phyloP scores from a whole-genome alignment of 2,797 vertebrate species.

The Onychomys arenicola region DNA sequence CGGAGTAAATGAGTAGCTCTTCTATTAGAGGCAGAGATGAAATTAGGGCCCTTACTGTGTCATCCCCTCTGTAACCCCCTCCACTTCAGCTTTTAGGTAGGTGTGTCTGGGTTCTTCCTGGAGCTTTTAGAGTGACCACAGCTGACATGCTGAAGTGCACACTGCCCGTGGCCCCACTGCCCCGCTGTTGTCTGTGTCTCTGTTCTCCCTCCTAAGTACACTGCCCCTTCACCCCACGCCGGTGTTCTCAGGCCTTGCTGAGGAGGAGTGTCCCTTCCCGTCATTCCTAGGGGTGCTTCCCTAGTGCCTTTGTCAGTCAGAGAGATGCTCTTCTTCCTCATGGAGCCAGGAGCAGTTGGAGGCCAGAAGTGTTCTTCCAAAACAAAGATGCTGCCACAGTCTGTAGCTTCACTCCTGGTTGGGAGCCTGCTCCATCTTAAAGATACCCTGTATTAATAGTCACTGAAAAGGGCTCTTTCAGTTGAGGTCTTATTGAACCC shows the following conservation, averaged over 20 bases:
- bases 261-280: neutral
- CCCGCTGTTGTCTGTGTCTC: neutral
- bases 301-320: neutral
- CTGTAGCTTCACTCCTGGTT: neutral
- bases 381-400: neutral
- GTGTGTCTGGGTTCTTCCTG: neutral
- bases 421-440: neutral
- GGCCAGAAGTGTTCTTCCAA: neutral
- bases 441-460: neutral
- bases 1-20: neutral
- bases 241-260: neutral
- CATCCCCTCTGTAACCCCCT: neutral
- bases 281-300: neutral
- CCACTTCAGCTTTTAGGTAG: neutral
- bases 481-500: neutral
- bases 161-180: neutral
- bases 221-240: neutral
- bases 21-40: neutral
- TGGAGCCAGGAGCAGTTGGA: neutral
- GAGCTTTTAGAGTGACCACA: neutral
- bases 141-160: neutral
- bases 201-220: no score
- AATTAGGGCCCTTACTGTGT: neutral
- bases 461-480: neutral
- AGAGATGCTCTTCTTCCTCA: neutral